Conservation (phyloP, 1,140 invertebrate genomes). For the Rhizoglyphus robini region DNA sequence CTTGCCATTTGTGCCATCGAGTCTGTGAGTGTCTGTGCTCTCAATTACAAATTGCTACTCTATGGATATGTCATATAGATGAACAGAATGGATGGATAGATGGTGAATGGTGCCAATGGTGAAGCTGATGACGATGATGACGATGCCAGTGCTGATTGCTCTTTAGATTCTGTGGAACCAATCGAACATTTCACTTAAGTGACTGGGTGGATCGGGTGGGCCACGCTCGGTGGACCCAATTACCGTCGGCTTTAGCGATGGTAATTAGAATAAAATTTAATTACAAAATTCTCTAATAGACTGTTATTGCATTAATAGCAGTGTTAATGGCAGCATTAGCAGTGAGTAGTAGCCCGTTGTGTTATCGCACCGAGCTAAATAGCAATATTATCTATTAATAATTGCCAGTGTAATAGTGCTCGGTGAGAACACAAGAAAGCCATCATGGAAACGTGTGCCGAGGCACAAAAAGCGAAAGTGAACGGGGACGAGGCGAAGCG, state of each 20-base stretch:
- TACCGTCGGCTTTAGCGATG: neutral
- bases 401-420: neutral
- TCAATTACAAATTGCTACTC: neutral
- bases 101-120: no score
- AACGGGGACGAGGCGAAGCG: neutral
- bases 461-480: neutral
- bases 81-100: neutral
- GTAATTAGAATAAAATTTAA: neutral
- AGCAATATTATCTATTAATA: neutral
- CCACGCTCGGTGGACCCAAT: no score
- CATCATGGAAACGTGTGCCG: neutral
- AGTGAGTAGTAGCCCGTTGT: neutral
- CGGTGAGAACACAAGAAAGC: neutral
- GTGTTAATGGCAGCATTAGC: neutral
- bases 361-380: neutral
- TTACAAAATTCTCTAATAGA: neutral
- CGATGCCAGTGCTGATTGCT: no score
- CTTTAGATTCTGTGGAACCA: no score
- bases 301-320: neutral
- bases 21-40: neutral
- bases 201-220: no score
- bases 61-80: neutral
- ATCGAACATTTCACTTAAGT: no score
- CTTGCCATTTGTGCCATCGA: neutral
- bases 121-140: no score